Conservation (phyloP, 2,888 invertebrate species). For the Drosophila robusta region DNA sequence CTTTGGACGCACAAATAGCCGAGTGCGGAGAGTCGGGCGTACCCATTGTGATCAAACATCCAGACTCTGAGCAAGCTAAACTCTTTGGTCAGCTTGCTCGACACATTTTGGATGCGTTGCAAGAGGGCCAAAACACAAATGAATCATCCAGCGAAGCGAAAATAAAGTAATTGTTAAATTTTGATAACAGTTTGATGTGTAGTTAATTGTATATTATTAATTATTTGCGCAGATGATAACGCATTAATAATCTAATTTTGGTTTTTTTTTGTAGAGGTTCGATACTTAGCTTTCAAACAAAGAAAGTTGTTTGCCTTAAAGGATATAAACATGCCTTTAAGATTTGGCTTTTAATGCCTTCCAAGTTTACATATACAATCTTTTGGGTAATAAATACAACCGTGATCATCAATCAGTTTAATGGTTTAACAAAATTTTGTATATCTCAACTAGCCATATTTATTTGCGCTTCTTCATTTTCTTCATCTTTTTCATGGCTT, state of each 20-base stretch:
- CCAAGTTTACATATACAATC: no score
- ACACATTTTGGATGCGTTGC: constrained; percentile 49
- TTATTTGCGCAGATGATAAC: neutral
- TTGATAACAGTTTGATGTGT: neutral
- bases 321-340: neutral
- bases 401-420: no score
- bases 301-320: no score
- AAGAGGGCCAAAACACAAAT: constrained; percentile 1
- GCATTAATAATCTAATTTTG: no score
- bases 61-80: constrained; percentile 78
- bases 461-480: constrained; percentile 85
- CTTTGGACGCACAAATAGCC: constrained; percentile 81
- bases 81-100: constrained; percentile 57
- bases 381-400: no score
- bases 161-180: constrained; percentile 1
- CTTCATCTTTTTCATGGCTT: constrained; percentile 91
- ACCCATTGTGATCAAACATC: constrained; percentile 81
- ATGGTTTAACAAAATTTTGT: neutral
- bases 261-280: no score
- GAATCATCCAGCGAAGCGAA: constrained; percentile 5
- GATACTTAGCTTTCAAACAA: no score
- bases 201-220: neutral
- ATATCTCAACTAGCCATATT: constrained; percentile 42
- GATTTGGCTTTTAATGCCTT: neutral
- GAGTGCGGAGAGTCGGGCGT: constrained; percentile 83